These are phyloP conservation scores for Poecilia gillii DNA, from an alignment of 2,797 vertebrate genomes.

Conservation along the genomic window DNA sequence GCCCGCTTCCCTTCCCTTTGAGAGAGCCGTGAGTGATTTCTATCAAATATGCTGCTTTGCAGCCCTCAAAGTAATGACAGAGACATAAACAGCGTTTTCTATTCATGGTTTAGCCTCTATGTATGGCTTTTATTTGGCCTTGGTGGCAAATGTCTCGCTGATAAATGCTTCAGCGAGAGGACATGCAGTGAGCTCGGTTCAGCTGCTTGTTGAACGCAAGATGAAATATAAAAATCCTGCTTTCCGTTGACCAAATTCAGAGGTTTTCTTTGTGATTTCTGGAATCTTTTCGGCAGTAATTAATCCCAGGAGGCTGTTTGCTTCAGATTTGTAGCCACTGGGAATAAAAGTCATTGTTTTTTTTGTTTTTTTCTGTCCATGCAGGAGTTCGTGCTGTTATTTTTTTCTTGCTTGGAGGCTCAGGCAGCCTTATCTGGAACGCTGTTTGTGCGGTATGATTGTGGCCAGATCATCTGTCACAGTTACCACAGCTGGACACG, in stretches of 20 bases:
- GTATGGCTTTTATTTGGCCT: conserved; percentile 46
- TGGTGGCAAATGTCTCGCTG: conserved; percentile 42
- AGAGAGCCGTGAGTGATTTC: conserved; percentile 45
- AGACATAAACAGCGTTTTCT: conserved; percentile 50
- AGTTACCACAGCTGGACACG: conserved; percentile 53
- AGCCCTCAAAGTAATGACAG: conserved; percentile 40
- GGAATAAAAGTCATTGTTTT: background rate
- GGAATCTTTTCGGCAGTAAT: conserved; percentile 1
- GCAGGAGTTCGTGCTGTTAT: background rate
- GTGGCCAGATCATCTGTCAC: conserved; percentile 61
- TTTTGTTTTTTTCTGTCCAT: background rate
- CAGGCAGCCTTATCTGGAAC: background rate
- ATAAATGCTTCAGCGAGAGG: conserved; percentile 28
- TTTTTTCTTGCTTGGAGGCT: background rate
- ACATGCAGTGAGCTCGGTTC: conserved; percentile 36
- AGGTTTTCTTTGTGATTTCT: background rate
- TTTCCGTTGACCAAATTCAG: background rate
- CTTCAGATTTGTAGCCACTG: background rate
- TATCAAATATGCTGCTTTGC: conserved; percentile 49
- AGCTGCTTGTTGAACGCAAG: conserved; percentile 20
- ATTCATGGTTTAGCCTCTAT: conserved; percentile 47
- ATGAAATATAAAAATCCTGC: background rate
- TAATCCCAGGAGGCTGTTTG: background rate
- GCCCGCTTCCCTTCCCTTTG: conserved; percentile 20
- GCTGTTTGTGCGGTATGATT: conserved; percentile 14